phyloP scores from a whole-genome alignment of 1,140 invertebrate genomes.

The Cherax quadricarinatus region DNA sequence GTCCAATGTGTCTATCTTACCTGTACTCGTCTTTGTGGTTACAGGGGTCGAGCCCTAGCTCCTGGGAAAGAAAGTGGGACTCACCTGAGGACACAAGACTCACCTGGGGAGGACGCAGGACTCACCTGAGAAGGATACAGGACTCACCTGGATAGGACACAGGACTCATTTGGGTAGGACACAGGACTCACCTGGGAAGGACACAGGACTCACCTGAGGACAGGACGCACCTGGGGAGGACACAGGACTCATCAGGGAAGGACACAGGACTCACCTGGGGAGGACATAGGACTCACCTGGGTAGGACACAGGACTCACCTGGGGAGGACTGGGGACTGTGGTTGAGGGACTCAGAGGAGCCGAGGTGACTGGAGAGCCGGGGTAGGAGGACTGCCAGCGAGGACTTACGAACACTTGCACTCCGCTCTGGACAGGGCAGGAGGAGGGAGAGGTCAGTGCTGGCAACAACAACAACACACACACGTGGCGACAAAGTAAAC shows the following conservation, averaged over 20 bases:
- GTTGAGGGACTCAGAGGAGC: slow-evolving; percentile 74
- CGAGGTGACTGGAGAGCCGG: slow-evolving; percentile 71
- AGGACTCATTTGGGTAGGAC: background rate
- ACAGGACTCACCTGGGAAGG: background rate
- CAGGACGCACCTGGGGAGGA: slow-evolving; percentile 69
- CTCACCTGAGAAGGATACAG: background rate
- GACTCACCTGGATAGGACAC: slow-evolving; percentile 14
- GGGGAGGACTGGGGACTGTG: slow-evolving; percentile 74
- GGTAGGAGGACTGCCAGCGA: slow-evolving; percentile 65
- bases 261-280: background rate
- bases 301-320: slow-evolving; percentile 45
- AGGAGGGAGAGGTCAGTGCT: background rate
- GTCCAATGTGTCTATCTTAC: too few species aligned
- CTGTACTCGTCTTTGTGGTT: too few species aligned
- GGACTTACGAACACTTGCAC: slow-evolving; percentile 46
- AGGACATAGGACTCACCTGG: slow-evolving; percentile 16
- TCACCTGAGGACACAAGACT: background rate
- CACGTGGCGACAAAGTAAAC: too few species aligned
- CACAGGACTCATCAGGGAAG: slow-evolving; percentile 48
- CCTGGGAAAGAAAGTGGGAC: too few species aligned
- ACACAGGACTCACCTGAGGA: background rate
- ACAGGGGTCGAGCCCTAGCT: too few species aligned
- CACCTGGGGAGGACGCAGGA: background rate
- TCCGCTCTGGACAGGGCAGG: slow-evolving; percentile 35
- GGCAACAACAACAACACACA: too few species aligned